These are phyloP conservation scores for Etheostoma perlongum DNA, from an alignment of 2,797 vertebrate species.

Conservation along the genomic window DNA sequence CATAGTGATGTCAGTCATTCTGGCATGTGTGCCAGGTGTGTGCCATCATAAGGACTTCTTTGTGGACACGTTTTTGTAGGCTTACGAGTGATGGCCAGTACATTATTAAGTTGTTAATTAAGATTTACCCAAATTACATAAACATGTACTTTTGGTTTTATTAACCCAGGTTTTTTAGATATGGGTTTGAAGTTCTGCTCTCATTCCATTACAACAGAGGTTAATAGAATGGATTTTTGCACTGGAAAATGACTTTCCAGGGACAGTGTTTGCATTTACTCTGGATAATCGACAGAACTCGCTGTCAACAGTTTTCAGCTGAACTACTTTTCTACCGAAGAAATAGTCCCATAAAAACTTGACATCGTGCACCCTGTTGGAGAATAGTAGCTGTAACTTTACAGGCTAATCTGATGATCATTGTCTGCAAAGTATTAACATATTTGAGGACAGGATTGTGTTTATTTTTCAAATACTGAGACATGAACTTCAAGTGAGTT, in stretches of 20 bases:
- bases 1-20: constrained; percentile 62
- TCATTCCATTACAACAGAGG: neutral
- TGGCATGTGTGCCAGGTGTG: constrained; percentile 54
- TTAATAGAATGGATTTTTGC: neutral
- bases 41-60: constrained; percentile 7
- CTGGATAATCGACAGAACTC: constrained; percentile 1
- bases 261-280: neutral
- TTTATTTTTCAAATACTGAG: neutral
- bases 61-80: neutral
- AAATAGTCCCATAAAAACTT: neutral
- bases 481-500: neutral
- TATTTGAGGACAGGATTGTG: neutral
- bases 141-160: neutral
- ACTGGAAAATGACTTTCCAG: neutral
- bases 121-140: neutral
- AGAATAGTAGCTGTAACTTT: neutral
- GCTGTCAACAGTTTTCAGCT: neutral
- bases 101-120: too few species aligned
- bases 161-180: neutral
- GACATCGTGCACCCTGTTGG: neutral
- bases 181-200: neutral
- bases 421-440: constrained; percentile 7
- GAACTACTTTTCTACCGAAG: neutral
- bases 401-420: neutral
- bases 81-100: neutral